Conservation (phyloP, 1,140 invertebrate species). For the Trichomalopsis sarcophagae region DNA sequence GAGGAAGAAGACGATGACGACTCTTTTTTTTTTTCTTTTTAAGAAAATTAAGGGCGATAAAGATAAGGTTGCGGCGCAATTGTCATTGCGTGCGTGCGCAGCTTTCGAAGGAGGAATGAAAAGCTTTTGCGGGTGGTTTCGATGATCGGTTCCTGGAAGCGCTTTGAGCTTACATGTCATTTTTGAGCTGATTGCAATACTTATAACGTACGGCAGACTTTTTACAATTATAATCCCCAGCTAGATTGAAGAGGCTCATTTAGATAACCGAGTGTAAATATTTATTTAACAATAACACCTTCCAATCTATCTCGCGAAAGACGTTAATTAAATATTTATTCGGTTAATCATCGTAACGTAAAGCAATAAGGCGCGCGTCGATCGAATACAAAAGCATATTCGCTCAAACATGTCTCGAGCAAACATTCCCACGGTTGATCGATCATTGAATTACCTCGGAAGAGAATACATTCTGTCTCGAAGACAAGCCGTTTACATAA, state of each 20-base stretch:
- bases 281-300: too few species aligned
- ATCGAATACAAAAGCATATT: neutral
- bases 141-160: too few species aligned
- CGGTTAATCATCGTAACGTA: neutral
- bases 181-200: too few species aligned
- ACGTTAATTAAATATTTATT: neutral
- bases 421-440: neutral
- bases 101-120: too few species aligned
- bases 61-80: constrained; percentile 9
- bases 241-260: too few species aligned
- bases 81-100: neutral
- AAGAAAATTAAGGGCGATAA: constrained; percentile 14
- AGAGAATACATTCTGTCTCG: neutral
- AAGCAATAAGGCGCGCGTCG: neutral
- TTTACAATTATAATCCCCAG: too few species aligned
- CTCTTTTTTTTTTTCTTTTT: neutral
- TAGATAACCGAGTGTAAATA: too few species aligned
- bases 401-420: neutral
- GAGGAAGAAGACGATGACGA: neutral
- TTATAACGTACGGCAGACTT: too few species aligned
- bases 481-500: neutral
- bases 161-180: too few species aligned
- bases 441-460: neutral
- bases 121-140: too few species aligned
- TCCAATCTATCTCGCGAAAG: neutral